Conservation (phyloP, 1,140 invertebrate species). For the Drosophila pectinifera region DNA sequence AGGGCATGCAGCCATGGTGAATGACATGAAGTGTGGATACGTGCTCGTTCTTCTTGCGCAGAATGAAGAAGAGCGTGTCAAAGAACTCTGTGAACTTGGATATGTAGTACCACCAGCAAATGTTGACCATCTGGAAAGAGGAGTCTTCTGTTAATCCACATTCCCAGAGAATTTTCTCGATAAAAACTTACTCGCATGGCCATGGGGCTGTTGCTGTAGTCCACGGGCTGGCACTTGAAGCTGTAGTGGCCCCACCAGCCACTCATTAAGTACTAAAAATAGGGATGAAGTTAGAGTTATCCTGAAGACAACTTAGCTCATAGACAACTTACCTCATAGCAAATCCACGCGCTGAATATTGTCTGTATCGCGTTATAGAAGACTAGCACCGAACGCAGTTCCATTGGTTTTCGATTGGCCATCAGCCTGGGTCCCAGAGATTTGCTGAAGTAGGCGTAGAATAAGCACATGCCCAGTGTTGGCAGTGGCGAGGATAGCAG, state of each 20-base stretch:
- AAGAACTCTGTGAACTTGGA: constrained; percentile 99
- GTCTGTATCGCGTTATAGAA: constrained; percentile 96
- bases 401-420: constrained; percentile 95
- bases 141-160: background rate
- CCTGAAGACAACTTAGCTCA: fast-evolving
- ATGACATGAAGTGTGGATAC: constrained; percentile 97
- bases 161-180: background rate
- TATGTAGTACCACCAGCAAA: constrained; percentile 99
- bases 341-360: constrained; percentile 95
- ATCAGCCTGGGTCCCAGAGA: constrained; percentile 94
- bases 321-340: constrained; percentile 91
- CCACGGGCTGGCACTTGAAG: constrained; percentile 96
- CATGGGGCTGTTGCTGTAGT: constrained; percentile 93
- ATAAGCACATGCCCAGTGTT: constrained; percentile 92
- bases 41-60: constrained; percentile 96
- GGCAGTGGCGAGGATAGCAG: constrained; percentile 96
- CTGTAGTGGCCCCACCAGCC: constrained; percentile 95
- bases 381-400: constrained; percentile 92
- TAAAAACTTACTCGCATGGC: constrained; percentile 91
- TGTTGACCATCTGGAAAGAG: constrained; percentile 92
- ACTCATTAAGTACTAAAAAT: constrained; percentile 91
- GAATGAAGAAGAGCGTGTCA: constrained; percentile 97
- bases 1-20: constrained; percentile 98
- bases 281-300: constrained; percentile 8
- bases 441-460: constrained; percentile 94